Evolutionary conservation across 2,113 vertebrate genomes (phyloP).

Genomic region (Zonotrichia leucophrys): DNA sequence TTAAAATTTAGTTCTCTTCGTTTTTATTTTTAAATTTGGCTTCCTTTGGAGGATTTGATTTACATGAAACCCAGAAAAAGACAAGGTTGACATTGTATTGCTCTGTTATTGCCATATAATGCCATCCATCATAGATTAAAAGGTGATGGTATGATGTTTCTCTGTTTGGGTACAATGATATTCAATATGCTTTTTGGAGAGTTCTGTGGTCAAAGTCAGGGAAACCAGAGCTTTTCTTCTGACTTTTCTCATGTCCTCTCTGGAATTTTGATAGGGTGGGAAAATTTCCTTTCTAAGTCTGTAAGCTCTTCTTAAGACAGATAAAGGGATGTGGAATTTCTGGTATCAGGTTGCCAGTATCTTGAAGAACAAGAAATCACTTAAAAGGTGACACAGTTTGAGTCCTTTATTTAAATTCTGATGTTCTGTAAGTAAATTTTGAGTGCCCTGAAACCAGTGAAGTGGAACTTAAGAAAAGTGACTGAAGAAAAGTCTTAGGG

Average conservation of each 20-base stretch:
- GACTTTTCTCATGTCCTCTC: constrained; percentile 33
- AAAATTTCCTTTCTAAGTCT: not conserved
- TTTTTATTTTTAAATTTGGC: not conserved
- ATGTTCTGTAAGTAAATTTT: not conserved
- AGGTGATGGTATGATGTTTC: constrained; percentile 8
- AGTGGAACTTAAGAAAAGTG: not conserved
- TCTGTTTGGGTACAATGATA: not conserved
- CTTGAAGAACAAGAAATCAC: not conserved
- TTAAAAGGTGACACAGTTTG: not conserved
- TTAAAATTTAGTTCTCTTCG: not conserved
- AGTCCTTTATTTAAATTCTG: not conserved
- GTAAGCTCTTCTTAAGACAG: not conserved
- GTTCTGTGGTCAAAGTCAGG: not conserved
- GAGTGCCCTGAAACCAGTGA: not conserved
- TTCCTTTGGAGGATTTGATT: not conserved
- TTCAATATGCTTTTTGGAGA: constrained; percentile 5
- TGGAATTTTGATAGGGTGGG: not conserved
- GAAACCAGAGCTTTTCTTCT: constrained; percentile 34
- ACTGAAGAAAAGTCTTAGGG: not conserved
- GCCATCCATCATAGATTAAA: not conserved
- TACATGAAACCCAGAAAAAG: not conserved
- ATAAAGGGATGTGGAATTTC: not conserved
- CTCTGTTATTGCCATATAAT: not conserved
- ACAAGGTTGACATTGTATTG: not conserved
- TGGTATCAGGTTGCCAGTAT: not conserved